A percentile compares a stretch with the other conserved stretches of the same genome.
Evolutionary conservation across 2,797 vertebrate species (phyloP).

Genomic region (Cottoperca gobio): DNA sequence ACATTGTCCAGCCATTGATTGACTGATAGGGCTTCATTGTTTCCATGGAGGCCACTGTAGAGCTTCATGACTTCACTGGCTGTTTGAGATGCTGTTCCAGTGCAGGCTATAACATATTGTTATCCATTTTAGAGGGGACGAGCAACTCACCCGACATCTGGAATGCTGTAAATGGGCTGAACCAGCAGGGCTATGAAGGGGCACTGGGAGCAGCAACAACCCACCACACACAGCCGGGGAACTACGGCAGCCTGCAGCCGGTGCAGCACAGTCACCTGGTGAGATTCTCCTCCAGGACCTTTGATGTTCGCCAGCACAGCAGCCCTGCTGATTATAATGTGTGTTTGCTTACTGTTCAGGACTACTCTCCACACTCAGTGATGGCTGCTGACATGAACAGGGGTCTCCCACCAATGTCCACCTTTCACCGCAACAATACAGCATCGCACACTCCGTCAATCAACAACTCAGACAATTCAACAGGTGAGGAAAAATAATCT

Average conservation of each 20-base stretch:
- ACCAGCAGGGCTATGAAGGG: conserved; percentile 94
- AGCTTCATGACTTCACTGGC: conserved; percentile 33
- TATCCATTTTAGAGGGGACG: conserved; percentile 89
- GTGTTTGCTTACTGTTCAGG: conserved; percentile 79
- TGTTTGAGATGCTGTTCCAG: conserved; percentile 65
- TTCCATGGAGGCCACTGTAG: conserved; percentile 4
- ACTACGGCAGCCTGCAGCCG: conserved; percentile 90
- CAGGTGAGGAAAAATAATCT: conserved; percentile 84
- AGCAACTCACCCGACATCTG: conserved; percentile 95
- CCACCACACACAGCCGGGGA: conserved; percentile 90
- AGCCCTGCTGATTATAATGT: conserved; percentile 31
- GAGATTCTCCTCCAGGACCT: conserved; percentile 72
- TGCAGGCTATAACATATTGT: conserved; percentile 56
- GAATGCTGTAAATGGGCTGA: conserved; percentile 95
- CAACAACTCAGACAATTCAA: conserved; percentile 88
- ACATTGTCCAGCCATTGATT: neutral
- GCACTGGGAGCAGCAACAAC: conserved; percentile 90
- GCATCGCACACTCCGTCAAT: conserved; percentile 86
- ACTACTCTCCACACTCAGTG: conserved; percentile 91
- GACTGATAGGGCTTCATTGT: conserved; percentile 15
- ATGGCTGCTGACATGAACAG: conserved; percentile 90
- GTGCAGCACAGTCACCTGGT: conserved; percentile 94
- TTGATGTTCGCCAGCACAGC: conserved; percentile 24
- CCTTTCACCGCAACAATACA: conserved; percentile 89
- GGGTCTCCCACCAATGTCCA: conserved; percentile 97